Base-by-base conservation (phyloP, 2,113 vertebrate genomes). In the Mirounga angustirostris region DNA sequence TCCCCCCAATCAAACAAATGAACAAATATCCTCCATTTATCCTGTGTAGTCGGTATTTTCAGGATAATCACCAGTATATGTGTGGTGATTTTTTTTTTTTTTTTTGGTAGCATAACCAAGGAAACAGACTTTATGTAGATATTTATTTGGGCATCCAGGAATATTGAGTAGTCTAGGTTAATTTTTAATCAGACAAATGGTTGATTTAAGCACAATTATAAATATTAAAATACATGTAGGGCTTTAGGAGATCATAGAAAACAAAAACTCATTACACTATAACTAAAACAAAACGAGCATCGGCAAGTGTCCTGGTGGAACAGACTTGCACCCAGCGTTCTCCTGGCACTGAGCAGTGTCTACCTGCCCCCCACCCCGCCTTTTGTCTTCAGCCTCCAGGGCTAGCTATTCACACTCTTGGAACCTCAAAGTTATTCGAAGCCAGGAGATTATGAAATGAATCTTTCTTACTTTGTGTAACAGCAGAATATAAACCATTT, bases 371-470 rank as follows among this genome's bases (percentile, higher is more conserved):
- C 54, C 54, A 15, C 54, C 2, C 15, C 0, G 4, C 54, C 26
- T 26, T 46, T 78, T 33, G 30, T 33, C 43, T 52, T 4, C 1
- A 36, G 21, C 5, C 59, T 30, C 28, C 28, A 21, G 18, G 21
- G 26, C 26, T 15, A 16, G 40, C 22, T n/a, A 4, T 58, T 81
- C 26, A n/a, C 11, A 43, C 58, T 82, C 43, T 18, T 36, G 21
- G 78, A 73, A 80, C 89, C 73, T 89, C 24, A 84, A 90, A 89
- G 78, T 40, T 73, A 59, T 36, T 43, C 3, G 2, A 79, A 84
- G 30, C 8, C 11, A 50, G 43, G 21, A 58, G 61, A 65, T 30
- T n/a, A 33, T 56, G 28, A 6, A 18, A 40, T 22, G 85, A 85
- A 40, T 18, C 43, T 87, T 83, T 78, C n/a, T 58, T 26, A 56